phyloP scores from a whole-genome alignment of 2,797 vertebrate species.

The Scleropages formosus region DNA sequence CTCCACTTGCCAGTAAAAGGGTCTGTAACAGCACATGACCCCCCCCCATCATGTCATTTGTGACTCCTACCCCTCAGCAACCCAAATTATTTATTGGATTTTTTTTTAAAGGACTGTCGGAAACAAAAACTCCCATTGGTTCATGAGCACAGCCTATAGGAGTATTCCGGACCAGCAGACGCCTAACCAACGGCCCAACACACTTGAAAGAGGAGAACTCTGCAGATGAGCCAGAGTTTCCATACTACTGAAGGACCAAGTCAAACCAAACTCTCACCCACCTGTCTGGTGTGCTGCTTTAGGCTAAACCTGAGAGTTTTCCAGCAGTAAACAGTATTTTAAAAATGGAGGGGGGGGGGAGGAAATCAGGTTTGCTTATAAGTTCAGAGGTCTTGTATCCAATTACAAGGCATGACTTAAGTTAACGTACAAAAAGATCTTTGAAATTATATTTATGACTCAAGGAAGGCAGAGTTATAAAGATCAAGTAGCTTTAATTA shows the following conservation, averaged over 20 bases:
- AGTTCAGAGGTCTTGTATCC: not conserved
- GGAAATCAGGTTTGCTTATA: not conserved
- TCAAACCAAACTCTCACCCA: too few species aligned
- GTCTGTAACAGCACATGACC: too few species aligned
- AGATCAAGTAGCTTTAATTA: too few species aligned
- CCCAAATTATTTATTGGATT: too few species aligned
- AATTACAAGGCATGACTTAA: not conserved
- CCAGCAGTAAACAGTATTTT: not conserved
- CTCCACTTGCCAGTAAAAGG: too few species aligned
- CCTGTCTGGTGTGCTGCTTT: not conserved
- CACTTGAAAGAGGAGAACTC: not conserved
- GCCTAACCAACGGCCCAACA: not conserved
- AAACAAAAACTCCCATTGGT: too few species aligned
- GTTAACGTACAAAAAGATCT: not conserved
- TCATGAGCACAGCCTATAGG: too few species aligned
- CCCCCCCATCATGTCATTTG: too few species aligned
- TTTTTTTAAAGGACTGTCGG: too few species aligned
- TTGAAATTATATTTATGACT: not conserved
- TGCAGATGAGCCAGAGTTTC: not conserved
- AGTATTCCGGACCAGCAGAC: not conserved
- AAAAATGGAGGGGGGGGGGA: too few species aligned
- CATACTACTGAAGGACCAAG: not conserved
- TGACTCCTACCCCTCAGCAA: too few species aligned
- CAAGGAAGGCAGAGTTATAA: too few species aligned
- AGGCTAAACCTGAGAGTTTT: not conserved